These are phyloP conservation scores for Chaetodon auriga DNA, from an alignment of 2,113 vertebrate species.

Conservation along the genomic window DNA sequence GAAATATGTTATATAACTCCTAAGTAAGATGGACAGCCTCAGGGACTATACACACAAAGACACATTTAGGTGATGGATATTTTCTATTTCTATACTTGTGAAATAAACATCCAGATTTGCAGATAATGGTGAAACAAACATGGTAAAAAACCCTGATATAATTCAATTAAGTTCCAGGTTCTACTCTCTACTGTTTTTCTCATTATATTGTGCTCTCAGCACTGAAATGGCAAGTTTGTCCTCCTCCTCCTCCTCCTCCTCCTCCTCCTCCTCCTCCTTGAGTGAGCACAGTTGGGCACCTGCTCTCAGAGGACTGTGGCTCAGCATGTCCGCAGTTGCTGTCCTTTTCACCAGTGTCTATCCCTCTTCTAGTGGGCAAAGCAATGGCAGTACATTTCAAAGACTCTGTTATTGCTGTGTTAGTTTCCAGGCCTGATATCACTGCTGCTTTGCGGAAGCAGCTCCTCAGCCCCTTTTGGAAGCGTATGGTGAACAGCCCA, in stretches of 20 bases:
- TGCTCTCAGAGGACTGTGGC: slow-evolving; percentile 6
- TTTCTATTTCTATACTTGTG: neutral
- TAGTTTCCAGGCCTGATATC: slow-evolving; percentile 20
- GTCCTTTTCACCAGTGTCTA: neutral
- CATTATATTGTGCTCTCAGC: slow-evolving; percentile 16
- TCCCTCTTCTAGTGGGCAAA: neutral
- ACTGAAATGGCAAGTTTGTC: neutral
- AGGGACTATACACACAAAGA: neutral
- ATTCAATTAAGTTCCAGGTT: neutral
- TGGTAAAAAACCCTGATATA: neutral
- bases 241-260: neutral
- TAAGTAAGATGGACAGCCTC: slow-evolving; percentile 4
- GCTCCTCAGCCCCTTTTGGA: slow-evolving; percentile 53
- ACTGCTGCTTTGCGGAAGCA: slow-evolving; percentile 16
- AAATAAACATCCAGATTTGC: neutral
- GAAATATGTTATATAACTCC: slow-evolving; percentile 9
- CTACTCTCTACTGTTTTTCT: neutral
- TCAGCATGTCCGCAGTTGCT: slow-evolving; percentile 6
- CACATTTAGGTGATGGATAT: neutral
- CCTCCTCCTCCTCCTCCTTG: neutral
- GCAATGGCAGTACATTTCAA: slow-evolving; percentile 28
- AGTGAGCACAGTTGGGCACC: slow-evolving; percentile 13
- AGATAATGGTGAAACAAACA: neutral
- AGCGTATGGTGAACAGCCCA: slow-evolving; percentile 83
- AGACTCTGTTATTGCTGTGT: neutral